Base-by-base conservation (phyloP, 2,888 invertebrate genomes). In the Campopleginae sp. region DNA sequence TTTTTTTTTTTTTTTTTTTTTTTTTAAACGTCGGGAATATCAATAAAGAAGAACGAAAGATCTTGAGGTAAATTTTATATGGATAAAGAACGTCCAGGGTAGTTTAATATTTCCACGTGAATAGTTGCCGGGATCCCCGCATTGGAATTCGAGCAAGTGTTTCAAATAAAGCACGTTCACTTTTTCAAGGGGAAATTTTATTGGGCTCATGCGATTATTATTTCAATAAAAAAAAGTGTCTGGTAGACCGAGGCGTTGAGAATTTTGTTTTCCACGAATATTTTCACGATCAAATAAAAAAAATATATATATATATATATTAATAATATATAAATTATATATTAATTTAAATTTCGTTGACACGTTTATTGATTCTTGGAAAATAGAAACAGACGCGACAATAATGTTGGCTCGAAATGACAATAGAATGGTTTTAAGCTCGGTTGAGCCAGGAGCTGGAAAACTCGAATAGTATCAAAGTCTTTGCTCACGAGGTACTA, bases 21-120 rank as follows among this genome's bases (percentile, higher is more conserved):
- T n/a, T n/a, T n/a, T n/a, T 51, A 79, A 79, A 79, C 77, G 77
- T n/a, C 38, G 38, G 44, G 17, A 63, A 71, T 70, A 79, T 79
- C 48, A 71, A 63, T 38, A 48, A 48, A 71, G 48, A 46, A 71
- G 42, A 79, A 71, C 46, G 71, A 71, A 63, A 44, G 79, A 44
- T 71, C 71, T 71, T 48, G 48, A 48, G 79, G 79, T 48, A 71
- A 48, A 79, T 79, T 63, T 71, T 71, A 63, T 61, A 71, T 63
- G 1, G 51, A 71, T 44, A 38, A 23, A 71, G 33, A 38, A 33
- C 14, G 23, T 71, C 38, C 7, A 68, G 58, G 51, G 51, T 51
- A 51, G n/a, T 70, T 70, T n/a, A 51, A 54, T 54, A 23, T 54
- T 54, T 54, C 23, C 54, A 27, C 8, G n/a, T 19, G 19, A 19